Evolutionary conservation across 92 coral and sea anemone genomes (phyloP).

Genomic region (Palythoa caribaeorum): DNA sequence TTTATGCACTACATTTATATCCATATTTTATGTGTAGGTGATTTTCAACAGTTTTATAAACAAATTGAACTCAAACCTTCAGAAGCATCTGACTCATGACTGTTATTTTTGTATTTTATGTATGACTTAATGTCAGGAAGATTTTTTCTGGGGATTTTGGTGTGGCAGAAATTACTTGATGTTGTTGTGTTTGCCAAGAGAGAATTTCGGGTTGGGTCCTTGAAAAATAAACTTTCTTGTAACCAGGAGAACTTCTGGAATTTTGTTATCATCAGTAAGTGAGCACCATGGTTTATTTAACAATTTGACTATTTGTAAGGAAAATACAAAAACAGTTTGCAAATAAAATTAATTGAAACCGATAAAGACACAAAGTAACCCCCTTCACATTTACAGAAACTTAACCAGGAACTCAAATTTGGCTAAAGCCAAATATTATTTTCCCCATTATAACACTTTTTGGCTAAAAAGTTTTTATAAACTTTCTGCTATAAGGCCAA

Average conservation of each 20-base stretch:
- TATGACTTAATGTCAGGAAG: constrained; percentile 12
- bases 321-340: constrained; percentile 9
- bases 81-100: background rate
- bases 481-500: constrained; percentile 10
- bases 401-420: constrained; percentile 3
- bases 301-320: constrained; percentile 2
- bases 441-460: constrained; percentile 15
- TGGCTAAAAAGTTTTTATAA: constrained; percentile 19
- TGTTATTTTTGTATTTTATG: constrained; percentile 10
- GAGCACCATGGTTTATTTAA: constrained; percentile 9
- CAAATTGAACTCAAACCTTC: constrained; percentile 15
- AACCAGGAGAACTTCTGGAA: background rate
- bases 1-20: background rate
- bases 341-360: constrained; percentile 2
- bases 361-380: background rate
- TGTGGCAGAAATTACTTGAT: constrained; percentile 1
- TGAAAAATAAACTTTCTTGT: constrained; percentile 8
- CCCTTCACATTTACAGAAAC: background rate
- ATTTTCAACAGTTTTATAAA: constrained; percentile 18
- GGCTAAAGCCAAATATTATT: background rate
- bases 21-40: background rate
- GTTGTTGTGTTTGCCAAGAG: background rate
- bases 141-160: background rate
- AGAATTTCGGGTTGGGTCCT: background rate
- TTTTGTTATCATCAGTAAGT: background rate